phyloP scores from a whole-genome alignment of 2,113 vertebrate genomes.

The Nycticorax nycticorax region DNA sequence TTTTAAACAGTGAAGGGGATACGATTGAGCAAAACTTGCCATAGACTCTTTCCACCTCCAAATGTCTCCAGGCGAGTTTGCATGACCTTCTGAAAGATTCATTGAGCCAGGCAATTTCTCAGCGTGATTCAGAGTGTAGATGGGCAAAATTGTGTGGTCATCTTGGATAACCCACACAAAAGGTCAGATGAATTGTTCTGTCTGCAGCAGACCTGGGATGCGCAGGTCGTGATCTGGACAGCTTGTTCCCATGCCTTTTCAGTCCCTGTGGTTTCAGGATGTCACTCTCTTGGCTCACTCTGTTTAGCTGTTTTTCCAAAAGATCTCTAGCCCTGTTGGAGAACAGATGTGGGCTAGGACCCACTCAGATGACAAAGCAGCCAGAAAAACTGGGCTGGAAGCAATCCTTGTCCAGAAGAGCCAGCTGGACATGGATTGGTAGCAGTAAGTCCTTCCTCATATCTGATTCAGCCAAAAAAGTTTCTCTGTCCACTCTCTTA shows the following conservation, averaged over 20 bases:
- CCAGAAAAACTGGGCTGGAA: background rate
- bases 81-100: background rate
- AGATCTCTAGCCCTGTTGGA: background rate
- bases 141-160: background rate
- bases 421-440: background rate
- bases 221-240: rapidly evolving
- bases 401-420: background rate
- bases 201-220: background rate
- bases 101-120: background rate
- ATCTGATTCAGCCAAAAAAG: background rate
- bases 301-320: background rate
- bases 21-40: rapidly evolving
- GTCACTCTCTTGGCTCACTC: background rate
- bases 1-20: rapidly evolving
- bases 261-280: background rate
- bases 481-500: background rate
- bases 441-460: background rate
- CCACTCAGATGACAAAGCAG: background rate
- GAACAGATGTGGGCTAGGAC: background rate
- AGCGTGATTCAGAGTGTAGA: background rate
- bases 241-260: background rate
- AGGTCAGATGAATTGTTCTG: background rate
- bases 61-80: background rate
- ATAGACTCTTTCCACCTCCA: background rate
- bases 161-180: background rate